Evolutionary conservation across 2,888 invertebrate genomes (phyloP).

Genomic region (Neoitamus cyanurus): DNA sequence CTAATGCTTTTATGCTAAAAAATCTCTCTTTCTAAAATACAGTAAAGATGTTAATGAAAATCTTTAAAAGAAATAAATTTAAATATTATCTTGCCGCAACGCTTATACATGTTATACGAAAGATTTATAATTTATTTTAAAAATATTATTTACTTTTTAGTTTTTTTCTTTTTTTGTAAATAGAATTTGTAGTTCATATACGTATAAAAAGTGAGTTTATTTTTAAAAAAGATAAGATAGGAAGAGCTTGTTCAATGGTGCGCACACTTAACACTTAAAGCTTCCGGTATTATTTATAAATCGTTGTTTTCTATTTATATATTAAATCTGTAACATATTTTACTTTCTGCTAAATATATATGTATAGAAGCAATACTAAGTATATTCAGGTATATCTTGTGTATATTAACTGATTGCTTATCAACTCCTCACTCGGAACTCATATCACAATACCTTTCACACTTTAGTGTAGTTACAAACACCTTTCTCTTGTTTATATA

Average conservation of each 20-base stretch:
- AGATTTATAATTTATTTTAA: not conserved
- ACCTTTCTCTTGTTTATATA: not conserved
- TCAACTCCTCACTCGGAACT: not conserved
- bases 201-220: conserved; percentile 53
- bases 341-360: not conserved
- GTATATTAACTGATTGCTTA: not conserved
- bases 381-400: not conserved
- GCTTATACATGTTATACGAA: not conserved
- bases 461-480: not conserved
- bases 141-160: conserved; percentile 11
- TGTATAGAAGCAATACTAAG: not conserved
- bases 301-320: conserved; percentile 32
- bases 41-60: not conserved
- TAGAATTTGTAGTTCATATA: conserved; percentile 43
- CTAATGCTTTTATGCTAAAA: conserved; percentile 4
- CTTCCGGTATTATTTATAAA: conserved; percentile 50
- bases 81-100: conserved; percentile 14
- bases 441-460: not conserved
- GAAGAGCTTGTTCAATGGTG: conserved; percentile 55
- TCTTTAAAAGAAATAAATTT: not conserved
- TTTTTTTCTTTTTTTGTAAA: conserved; percentile 47
- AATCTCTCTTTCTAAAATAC: not conserved
- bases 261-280: conserved; percentile 58
- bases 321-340: conserved; percentile 9
- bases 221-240: conserved; percentile 54